Evolutionary conservation across 2,888 invertebrate genomes (phyloP), one percentile per base, ranked within the genome.

Genomic region (Drosophila mercatorum): DNA sequence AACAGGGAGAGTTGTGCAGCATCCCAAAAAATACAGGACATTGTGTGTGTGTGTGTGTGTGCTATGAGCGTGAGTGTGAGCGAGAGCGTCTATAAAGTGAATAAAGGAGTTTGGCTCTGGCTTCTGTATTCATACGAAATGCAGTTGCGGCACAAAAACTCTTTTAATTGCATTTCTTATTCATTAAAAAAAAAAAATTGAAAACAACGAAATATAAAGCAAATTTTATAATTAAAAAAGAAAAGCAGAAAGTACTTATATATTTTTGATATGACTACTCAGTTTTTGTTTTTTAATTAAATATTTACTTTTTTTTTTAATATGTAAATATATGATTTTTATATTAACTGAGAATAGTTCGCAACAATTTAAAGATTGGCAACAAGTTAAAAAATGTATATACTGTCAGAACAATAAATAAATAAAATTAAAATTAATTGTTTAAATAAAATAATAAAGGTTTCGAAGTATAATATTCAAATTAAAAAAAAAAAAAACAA

Each of bases 1-100:
- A 57, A 43, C 38, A 55, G 52, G 63, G 81, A 80, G 78, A 78
- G 78, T 83, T 83, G 67, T 88, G 82, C 82, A 83, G 82, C 82
- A 72, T 88, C 87, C 34, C 46, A 64, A 53, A 60, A 49, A 62
- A 34, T 40, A 41, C 26, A 40, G 49, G 44, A 59, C 56, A 26
- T 46, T 34, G 34, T 34, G 34, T 34, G 34, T 34, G 34, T 34
- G 34, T 41, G 34, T 40, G 7, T 60, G 36, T 53, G 52, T 66
- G 47, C 0, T 0, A 17, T 22, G 22, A 2, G 22, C 1, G 22
- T 63, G 26, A 47, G 57, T 71, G 79, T 8, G 47, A 51, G 63
- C 53, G 46, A 47, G 65, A 58, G 62, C 62, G 71, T 28, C 1
- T 1, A 2, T 2, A 22, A 22, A 71, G 31, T 34, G 34, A 58